These are phyloP conservation scores for Acestrorhynchus altus DNA, from an alignment of 2,797 vertebrate genomes.

Conservation along the genomic window DNA sequence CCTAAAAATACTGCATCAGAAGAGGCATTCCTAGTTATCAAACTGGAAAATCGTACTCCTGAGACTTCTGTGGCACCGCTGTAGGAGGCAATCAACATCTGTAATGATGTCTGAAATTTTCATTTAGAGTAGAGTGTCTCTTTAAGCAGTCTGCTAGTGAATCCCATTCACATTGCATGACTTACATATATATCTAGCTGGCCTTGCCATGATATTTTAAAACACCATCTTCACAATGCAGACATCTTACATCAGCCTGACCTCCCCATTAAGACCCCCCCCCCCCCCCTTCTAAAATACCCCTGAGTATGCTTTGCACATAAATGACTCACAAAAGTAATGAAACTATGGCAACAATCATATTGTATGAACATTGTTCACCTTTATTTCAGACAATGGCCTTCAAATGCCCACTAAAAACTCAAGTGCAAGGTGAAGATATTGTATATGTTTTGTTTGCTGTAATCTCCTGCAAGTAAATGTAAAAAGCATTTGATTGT, in stretches of 20 bases:
- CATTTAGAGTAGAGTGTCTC: neutral
- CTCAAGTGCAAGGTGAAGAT: neutral
- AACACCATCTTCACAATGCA: neutral
- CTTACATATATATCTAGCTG: neutral
- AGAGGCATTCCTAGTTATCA: too few relatives aligned
- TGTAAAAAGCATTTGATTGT: too few relatives aligned
- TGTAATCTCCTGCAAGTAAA: too few relatives aligned
- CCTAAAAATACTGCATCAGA: too few relatives aligned
- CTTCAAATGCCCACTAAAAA: neutral
- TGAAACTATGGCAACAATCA: neutral
- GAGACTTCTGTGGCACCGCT: too few relatives aligned
- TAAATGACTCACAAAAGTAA: neutral
- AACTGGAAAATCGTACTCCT: too few relatives aligned
- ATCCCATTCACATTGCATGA: slow-evolving; percentile 15
- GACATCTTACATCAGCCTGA: slow-evolving; percentile 12
- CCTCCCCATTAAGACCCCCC: neutral
- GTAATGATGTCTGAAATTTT: neutral
- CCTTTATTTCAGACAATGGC: neutral
- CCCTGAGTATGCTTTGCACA: neutral
- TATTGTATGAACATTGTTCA: neutral
- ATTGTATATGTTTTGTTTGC: neutral
- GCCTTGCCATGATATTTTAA: slow-evolving; percentile 5
- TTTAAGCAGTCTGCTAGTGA: slow-evolving; percentile 11
- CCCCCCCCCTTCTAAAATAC: neutral
- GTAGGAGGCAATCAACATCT: too few relatives aligned